These are phyloP conservation scores for Pinna nobilis DNA, from an alignment of 1,140 invertebrate genomes.

Conservation along the genomic window DNA sequence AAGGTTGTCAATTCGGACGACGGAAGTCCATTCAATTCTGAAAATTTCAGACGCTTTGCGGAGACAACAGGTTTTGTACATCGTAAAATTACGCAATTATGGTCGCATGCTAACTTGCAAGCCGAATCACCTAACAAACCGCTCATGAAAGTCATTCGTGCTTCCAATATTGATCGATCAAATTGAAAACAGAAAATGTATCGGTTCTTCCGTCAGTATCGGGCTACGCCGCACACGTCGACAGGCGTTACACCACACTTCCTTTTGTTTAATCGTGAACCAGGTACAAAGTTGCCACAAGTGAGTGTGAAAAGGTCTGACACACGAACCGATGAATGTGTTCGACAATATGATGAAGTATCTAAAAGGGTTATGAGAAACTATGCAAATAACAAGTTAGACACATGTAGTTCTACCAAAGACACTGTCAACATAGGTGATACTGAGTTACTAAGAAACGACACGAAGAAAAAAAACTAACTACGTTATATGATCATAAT, in stretches of 20 bases:
- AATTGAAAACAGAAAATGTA: slow-evolving; percentile 45
- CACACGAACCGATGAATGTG: too few species aligned
- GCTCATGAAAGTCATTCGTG: slow-evolving; percentile 46
- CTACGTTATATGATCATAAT: too few species aligned
- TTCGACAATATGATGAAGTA: too few species aligned
- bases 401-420: too few species aligned
- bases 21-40: slow-evolving; percentile 42
- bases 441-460: too few species aligned
- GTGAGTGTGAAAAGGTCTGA: too few species aligned
- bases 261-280: slow-evolving; percentile 42
- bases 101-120: slow-evolving; percentile 45
- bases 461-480: too few species aligned
- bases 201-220: slow-evolving; percentile 40
- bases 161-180: slow-evolving; percentile 26
- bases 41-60: slow-evolving; percentile 24
- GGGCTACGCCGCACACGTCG: slow-evolving; percentile 40
- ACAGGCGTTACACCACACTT: slow-evolving; percentile 35
- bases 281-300: slow-evolving; percentile 18
- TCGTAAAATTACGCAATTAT: slow-evolving; percentile 37
- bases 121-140: slow-evolving; percentile 48
- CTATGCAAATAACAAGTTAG: too few species aligned
- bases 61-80: slow-evolving; percentile 28
- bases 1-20: slow-evolving; percentile 41
- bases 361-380: too few species aligned
- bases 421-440: too few species aligned